Evolutionary conservation across 2,113 vertebrate species (phyloP), one percentile per base, ranked within the genome.

Genomic region (Trogon melanurus): DNA sequence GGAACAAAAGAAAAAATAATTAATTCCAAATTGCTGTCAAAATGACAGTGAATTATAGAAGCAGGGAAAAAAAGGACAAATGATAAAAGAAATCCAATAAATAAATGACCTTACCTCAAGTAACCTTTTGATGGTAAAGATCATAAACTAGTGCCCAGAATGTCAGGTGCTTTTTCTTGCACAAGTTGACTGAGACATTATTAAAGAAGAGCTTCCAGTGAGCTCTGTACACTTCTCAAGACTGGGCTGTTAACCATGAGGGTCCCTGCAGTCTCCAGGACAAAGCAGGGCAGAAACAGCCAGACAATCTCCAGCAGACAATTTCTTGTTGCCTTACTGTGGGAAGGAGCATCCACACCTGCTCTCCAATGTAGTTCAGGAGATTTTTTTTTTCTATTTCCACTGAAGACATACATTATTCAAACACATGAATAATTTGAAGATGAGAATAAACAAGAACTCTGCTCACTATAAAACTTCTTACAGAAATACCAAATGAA

Each of bases 1-100:
- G 57, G 57, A 92, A 72, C 60, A 94, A 79, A 89, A 88, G 62
- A 84, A 85, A 96, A 91, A 90, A 58, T 58, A 93, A 91, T 70
- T 44, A 81, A 93, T 93, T 96, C 44, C 80, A 70, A 94, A 74
- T 65, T 56, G 29, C 72, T 91, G 45, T 38, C 57, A 45, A 90
- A 89, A 67, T 75, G 61, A 85, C 48, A 88, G 45, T 41, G 32
- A 92, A 58, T 67, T 20, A 91, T 20, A 66, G 57, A 53, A 67
- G 41, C 17, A 41, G 56, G 7, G 56, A 17, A 64, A 93, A 79
- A 25, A n/a, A 79, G 73, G n/a, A 26, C 22, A 19, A 18, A 51
- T 61, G 34, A 85, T 16, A 94, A 85, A 80, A 95, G 36, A 91
- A 90, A 93, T 69, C 56, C 22, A n/a, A 36, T 62, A 29, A 50